These are phyloP conservation scores for Perizoma affinitatum DNA, from an alignment of 2,888 invertebrate species.

Conservation along the genomic window DNA sequence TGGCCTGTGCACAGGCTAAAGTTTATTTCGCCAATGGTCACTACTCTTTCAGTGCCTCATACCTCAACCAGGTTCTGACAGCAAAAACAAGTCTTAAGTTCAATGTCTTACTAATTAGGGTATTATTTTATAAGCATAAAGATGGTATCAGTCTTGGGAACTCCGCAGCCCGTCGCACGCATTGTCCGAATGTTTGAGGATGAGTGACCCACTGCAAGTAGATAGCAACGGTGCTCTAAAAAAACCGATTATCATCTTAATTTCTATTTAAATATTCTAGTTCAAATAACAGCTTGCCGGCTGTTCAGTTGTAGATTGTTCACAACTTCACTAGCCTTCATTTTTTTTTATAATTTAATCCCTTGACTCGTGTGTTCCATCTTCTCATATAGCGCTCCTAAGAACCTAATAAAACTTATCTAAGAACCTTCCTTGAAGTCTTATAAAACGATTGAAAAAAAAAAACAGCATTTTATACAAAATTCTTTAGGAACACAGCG, in stretches of 20 bases:
- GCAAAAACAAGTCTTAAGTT: constrained; percentile 6
- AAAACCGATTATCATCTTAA: constrained; percentile 45
- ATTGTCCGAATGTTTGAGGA: constrained; percentile 54
- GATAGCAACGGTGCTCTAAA: constrained; percentile 60
- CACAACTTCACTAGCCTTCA: constrained; percentile 3
- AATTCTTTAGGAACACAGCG: no score
- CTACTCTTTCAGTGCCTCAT: no score
- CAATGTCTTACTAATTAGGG: constrained; percentile 23
- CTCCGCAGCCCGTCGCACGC: constrained; percentile 18
- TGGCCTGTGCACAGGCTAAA: no score
- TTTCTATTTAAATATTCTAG: constrained; percentile 46
- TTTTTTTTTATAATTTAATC: no score
- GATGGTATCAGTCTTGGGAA: constrained; percentile 36
- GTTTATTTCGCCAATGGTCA: no score
- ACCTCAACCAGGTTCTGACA: no score
- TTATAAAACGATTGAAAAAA: no score
- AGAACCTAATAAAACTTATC: no score
- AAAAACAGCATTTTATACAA: no score
- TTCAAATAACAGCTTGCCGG: constrained; percentile 32
- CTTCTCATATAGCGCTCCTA: no score
- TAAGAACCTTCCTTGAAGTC: no score
- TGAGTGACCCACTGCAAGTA: constrained; percentile 49
- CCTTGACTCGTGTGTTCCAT: no score
- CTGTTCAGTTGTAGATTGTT: background rate
- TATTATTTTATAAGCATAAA: constrained; percentile 30